Evolutionary conservation across 2,888 invertebrate genomes (phyloP), one percentile per base, ranked within the genome.

Genomic region (Dione juno): DNA sequence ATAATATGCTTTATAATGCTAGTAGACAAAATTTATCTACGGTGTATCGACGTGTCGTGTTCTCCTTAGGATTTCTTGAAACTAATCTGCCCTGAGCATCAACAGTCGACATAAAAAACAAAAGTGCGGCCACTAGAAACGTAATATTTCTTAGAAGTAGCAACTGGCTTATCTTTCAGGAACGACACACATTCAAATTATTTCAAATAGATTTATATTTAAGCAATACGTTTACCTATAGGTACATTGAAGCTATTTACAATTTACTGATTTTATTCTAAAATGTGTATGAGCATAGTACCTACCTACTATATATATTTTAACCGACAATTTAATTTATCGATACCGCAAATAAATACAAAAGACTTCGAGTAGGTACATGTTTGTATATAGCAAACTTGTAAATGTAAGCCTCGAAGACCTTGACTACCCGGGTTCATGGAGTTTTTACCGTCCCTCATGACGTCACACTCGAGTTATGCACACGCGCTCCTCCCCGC

Each of bases 381-480:
- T 37, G 72, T 68, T 74, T 70, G 57, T 68, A 70, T 74, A 74
- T 70, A 72, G 40, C 70, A 74, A 45, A 74, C 68, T 77, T 76
- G 73, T 75, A 85, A 87, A 88, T 87, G 86, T 86, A 82, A 87
- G 84, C 77, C 82, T 83, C 78, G 79, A 77, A 86, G 88, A 81
- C 91, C 92, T 90, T 91, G 91, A 88, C 84, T 87, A 81, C 80
- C 77, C 80, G 87, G 85, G 92, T 91, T 91, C 90, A 90, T 81
- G 87, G 87, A 81, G 84, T 88, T 90, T 89, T 89, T 89, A 77
- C 87, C 85, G 83, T 84, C 82, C 84, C 81, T 83, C 79, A 83
- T 92, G 92, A 92, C 92, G 92, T 90, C 92, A 92, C 81, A 80
- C 77, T 79, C 77, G 78, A 90, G 91, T 81, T 90, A 92, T 92